phyloP scores from a whole-genome alignment of 2,888 invertebrate species.

The Drosophila mettleri region DNA sequence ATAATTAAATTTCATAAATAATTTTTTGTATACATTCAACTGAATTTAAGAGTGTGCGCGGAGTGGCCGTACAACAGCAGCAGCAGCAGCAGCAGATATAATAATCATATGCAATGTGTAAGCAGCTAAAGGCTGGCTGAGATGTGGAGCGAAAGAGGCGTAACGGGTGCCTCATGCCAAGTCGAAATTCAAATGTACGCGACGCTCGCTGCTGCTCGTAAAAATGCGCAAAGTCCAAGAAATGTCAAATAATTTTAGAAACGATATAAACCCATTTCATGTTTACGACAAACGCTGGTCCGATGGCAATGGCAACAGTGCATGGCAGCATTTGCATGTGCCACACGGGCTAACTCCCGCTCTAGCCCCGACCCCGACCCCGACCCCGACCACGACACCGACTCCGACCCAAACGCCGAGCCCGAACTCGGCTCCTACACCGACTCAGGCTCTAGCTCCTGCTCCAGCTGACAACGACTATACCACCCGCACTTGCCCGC shows the following conservation, averaged over 20 bases:
- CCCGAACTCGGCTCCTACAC: constrained; percentile 1
- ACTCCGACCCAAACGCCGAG: background rate
- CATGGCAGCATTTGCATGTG: constrained; percentile 67
- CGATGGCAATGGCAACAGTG: constrained; percentile 38
- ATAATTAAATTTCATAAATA: background rate
- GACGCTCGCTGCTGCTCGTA: constrained; percentile 67
- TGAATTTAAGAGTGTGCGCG: background rate
- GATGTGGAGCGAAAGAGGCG: constrained; percentile 38
- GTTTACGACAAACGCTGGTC: constrained; percentile 75
- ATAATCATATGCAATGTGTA: background rate
- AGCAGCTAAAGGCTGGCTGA: background rate
- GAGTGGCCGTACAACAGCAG: background rate
- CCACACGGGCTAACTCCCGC: constrained; percentile 28
- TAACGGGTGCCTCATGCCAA: constrained; percentile 13
- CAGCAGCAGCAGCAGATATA: background rate
- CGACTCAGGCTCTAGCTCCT: background rate
- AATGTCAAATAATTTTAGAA: constrained; percentile 83
- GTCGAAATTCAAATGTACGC: constrained; percentile 51
- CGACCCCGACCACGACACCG: background rate
- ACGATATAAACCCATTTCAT: constrained; percentile 83
- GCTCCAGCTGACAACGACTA: background rate
- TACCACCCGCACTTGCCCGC: constrained; percentile 22
- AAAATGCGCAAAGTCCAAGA: constrained; percentile 81
- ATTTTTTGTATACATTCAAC: no score
- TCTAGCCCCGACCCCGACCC: constrained; percentile 2